phyloP scores from a whole-genome alignment of 2,797 vertebrate species.

The Natrix natrix region DNA sequence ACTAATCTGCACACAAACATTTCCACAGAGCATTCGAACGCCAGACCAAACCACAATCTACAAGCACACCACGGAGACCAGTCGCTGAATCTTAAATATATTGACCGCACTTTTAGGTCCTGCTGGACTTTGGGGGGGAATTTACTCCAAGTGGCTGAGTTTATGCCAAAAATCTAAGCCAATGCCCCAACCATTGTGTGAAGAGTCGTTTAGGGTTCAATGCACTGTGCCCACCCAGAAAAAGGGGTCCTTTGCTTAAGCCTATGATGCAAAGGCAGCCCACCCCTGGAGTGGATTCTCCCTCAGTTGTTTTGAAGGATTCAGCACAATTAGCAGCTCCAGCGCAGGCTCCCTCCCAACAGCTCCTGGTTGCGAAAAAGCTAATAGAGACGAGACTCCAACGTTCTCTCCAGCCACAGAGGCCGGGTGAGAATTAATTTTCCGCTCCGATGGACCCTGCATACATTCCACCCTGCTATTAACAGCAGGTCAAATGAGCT shows the following conservation, averaged over 20 bases:
- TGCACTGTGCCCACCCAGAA: not conserved
- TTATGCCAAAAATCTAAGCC: not conserved
- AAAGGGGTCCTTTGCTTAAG: not conserved
- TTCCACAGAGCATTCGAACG: not conserved
- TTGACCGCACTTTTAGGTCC: not conserved
- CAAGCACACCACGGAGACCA: not conserved
- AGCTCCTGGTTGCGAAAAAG: not conserved
- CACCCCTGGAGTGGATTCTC: not conserved
- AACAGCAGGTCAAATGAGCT: not conserved
- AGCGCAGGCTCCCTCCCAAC: not conserved
- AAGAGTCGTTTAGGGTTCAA: not conserved
- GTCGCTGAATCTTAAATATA: not conserved
- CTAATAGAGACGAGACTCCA: not conserved
- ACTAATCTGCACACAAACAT: not conserved
- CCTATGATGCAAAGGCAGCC: not conserved
- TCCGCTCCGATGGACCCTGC: not conserved
- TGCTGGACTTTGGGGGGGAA: not conserved
- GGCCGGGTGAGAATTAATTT: not conserved
- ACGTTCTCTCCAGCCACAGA: not conserved
- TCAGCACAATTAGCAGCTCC: not conserved
- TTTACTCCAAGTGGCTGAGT: not conserved
- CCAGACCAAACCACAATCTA: not conserved
- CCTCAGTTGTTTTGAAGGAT: not conserved
- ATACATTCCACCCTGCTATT: not conserved
- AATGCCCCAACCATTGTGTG: not conserved